These are phyloP conservation scores for Idaea biselata DNA, from an alignment of 2,888 invertebrate genomes.

Conservation along the genomic window DNA sequence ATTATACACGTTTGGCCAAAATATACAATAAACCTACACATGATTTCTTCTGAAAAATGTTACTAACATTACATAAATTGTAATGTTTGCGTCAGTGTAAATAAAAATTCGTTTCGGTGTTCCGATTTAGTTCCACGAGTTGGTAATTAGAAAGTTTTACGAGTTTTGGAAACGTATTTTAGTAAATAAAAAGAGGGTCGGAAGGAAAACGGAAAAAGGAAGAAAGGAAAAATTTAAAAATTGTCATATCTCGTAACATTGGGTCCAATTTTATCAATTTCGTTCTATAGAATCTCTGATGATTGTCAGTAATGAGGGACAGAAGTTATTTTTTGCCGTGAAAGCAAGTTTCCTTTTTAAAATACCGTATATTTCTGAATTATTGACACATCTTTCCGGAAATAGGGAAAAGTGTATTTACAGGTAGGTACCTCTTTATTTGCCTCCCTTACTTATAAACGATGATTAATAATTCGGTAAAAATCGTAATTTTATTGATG, in stretches of 20 bases:
- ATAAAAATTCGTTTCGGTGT: slow-evolving; percentile 9
- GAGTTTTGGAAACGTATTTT: neutral
- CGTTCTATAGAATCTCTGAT: neutral
- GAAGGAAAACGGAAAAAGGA: neutral
- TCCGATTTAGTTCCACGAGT: slow-evolving; percentile 7
- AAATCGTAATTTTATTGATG: too few relatives aligned
- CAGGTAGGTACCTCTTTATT: too few relatives aligned
- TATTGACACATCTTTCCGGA: neutral
- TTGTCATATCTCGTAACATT: neutral
- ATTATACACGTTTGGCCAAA: too few relatives aligned
- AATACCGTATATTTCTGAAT: neutral
- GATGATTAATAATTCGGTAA: too few relatives aligned
- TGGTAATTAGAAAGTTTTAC: neutral
- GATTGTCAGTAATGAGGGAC: neutral
- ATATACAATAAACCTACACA: too few relatives aligned
- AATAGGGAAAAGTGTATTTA: neutral
- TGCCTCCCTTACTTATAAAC: too few relatives aligned
- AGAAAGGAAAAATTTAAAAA: neutral
- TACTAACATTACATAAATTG: too few relatives aligned
- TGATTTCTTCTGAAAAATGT: too few relatives aligned
- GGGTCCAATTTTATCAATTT: slow-evolving; percentile 1
- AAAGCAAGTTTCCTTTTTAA: neutral
- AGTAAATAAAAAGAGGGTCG: neutral
- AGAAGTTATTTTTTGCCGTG: neutral
- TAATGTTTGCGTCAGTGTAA: neutral